Base-by-base conservation (phyloP, 2,888 invertebrate species). In the Metellina segmentata region DNA sequence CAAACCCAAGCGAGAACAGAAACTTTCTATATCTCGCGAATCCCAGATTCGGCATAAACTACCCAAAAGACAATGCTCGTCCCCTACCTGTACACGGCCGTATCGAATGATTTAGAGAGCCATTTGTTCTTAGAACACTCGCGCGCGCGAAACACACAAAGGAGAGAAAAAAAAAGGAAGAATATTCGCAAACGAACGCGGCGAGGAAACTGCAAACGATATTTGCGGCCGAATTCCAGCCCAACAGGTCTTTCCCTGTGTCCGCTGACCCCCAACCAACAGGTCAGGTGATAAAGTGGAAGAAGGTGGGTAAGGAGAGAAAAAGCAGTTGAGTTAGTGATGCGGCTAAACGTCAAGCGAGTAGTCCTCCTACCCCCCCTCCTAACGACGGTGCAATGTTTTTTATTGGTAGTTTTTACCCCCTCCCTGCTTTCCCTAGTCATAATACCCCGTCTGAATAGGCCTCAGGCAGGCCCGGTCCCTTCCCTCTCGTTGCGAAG, bases 171-270 rank as follows among this genome's bases (percentile, higher is more conserved):
- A 85, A 51, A 53, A 85, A 85, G 53, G 72, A 52, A 83, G 51
- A 75, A 85, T 7, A 61, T 53, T 51, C 83, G 52, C 78, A 78
- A 78, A 78, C 52, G 78, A 78, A 16, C 5, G 34, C 7, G 52
- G 51, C 71, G 52, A 70, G 74, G n/a, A 85, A 85, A 34, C 34
- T 34, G n/a, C 52, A 74, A 61, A 74, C 48, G 77, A 89, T 61
- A 91, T 87, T 88, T 91, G 87, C 82, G 91, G 91, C 87, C 91
- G 83, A 91, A 91, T 91, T 91, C 91, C 87, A 81, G 83, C 78
- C 91, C 91, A 83, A 91, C 91, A 91, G 87, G 91, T 91, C 91
- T 91, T 78, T 88, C 72, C 91, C 87, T 83, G 77, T 91, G 91
- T 91, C 91, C 91, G 91, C 91, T 88, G 91, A 91, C 61, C 91